Evolutionary conservation across 2,888 invertebrate species (phyloP), one percentile per base, ranked within the genome.

Genomic region (Girardia tigrina): DNA sequence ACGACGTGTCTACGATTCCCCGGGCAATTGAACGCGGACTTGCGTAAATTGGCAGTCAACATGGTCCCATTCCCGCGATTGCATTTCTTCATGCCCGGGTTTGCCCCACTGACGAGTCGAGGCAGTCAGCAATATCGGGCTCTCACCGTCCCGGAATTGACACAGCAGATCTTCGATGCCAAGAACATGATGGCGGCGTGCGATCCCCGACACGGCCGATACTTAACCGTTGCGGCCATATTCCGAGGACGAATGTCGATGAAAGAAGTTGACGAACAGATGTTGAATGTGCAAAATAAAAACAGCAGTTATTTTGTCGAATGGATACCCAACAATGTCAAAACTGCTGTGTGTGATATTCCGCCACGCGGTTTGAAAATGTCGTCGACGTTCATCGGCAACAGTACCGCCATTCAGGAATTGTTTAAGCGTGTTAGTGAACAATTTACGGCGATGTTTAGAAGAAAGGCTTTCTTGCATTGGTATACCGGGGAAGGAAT

Each of bases 401-500:
- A 75, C 23, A 73, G 26, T 6, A 75, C 75, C 20, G 26, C 75
- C 12, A 73, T 75, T 71, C 29, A 73, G 27, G 72, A 72, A 36
- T 16, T 75, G 12, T 75, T 75, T 28, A 71, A 75, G 29, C n/a
- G 72, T 23, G 36, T 73, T 12, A n/a, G 20, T 23, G 75, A 75
- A 36, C 75, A 73, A 36, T 75, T 73, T 42, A 29, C 76, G 14
- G 75, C 36, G 12, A 76, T 76, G 76, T 76, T 76, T 29, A 75
- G 75, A 42, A 76, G 76, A 14, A 75, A 75, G 20, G 76, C 75
- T 16, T 76, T 76, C 42, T 20, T 76, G 75, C 76, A 76, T 42
- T 74, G 74, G 74, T 76, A 76, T 29, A 75, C 71, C 1, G 75
- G 75, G 14, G 75, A 75, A 73, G 74, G 75, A 16, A 76, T 76